Evolutionary conservation across 2,113 vertebrate genomes (phyloP), one percentile per base, ranked within the genome.

Genomic region (Morphnarchus princeps): DNA sequence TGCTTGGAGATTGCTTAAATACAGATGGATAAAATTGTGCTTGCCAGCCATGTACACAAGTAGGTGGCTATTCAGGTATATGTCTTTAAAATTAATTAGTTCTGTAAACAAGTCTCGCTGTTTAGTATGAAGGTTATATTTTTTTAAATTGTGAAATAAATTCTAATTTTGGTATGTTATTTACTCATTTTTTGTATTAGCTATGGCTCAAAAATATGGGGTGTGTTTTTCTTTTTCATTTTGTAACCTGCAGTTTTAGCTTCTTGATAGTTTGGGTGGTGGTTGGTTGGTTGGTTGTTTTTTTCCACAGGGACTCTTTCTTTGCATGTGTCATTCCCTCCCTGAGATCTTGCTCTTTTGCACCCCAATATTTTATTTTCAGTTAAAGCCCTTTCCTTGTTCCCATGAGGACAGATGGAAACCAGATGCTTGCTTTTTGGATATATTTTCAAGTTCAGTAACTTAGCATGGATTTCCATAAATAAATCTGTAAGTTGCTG

Each of bases 391-490:
- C 16, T 87, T 91, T 74, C 32, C 40, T 90, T 40, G 55, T 83
- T 97, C 91, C 87, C 87, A 80, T 82, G 92, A 97, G 90, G 95
- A 66, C 67, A 96, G 95, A 98, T 98, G 87, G 94, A 98, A 98
- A 97, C 74, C 97, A 98, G 97, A 98, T 98, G 95, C 90, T 97
- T 65, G 38, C 19, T 90, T 77, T 97, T 93, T 90, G 71, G 54
- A 90, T 88, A 8, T 43, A 84, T 95, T 97, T 97, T 93, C 49
- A 91, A 70, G 70, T 95, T 97, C 57, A 92, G 40, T 83, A 89
- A 96, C 85, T 94, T 96, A 89, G 50, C 57, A 25, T 90, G 72
- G 42, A 89, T 57, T 97, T 94, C 55, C 81, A 82, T 85, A 96
- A 97, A 97, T 94, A 97, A 93, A 95, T 80, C 86, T 97, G 74